These are phyloP conservation scores for Parasteatoda lunata DNA, from an alignment of 2,888 invertebrate genomes.

Conservation along the genomic window DNA sequence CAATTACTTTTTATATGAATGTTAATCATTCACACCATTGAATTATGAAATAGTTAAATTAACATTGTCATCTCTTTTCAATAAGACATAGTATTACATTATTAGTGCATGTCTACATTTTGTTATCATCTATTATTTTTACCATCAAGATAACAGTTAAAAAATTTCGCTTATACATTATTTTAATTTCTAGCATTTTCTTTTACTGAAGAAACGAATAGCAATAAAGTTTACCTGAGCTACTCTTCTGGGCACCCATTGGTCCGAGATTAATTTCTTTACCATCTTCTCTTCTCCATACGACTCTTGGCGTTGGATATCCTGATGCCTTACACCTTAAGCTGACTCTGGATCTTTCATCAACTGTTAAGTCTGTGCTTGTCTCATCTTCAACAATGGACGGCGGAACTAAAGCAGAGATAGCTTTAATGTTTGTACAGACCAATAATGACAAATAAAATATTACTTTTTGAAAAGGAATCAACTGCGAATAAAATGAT, in stretches of 20 bases:
- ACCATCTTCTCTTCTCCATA: slow-evolving; percentile 93
- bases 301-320: slow-evolving; percentile 91
- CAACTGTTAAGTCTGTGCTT: slow-evolving; percentile 82
- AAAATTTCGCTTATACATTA: not conserved
- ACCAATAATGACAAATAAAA: too few relatives aligned
- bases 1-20: not conserved
- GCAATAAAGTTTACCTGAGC: slow-evolving; percentile 49
- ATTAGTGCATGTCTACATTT: too few relatives aligned
- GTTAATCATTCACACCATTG: not conserved
- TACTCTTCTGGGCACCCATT: slow-evolving; percentile 68
- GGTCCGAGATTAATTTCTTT: slow-evolving; percentile 86
- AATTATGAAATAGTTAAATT: too few relatives aligned
- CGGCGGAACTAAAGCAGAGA: slow-evolving; percentile 85
- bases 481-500: too few relatives aligned
- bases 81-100: too few relatives aligned
- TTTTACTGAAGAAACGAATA: not conserved
- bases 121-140: too few relatives aligned
- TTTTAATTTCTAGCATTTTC: too few relatives aligned
- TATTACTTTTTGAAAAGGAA: too few relatives aligned
- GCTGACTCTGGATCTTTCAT: slow-evolving; percentile 94
- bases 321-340: slow-evolving; percentile 91
- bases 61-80: too few relatives aligned
- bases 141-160: not conserved
- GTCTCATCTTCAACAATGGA: slow-evolving; percentile 91
- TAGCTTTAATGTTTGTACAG: too few relatives aligned